A percentile compares a stretch with the other conserved stretches of the same genome.
These are phyloP conservation scores for Criorhina ranunculi DNA, from an alignment of 2,888 invertebrate species.

Conservation along the genomic window DNA sequence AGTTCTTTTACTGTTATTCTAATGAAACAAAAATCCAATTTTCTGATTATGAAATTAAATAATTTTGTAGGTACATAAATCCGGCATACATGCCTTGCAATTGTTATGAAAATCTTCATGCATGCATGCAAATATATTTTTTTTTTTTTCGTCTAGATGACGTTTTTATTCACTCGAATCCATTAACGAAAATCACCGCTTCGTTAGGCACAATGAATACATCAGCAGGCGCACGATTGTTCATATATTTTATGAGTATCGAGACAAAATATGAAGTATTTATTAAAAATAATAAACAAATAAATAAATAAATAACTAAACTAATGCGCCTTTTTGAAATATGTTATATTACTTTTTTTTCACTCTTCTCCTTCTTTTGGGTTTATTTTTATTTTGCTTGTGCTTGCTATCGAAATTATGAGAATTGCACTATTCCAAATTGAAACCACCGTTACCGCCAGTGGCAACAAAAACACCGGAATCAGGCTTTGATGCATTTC, in stretches of 20 bases:
- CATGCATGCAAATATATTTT: conserved; percentile 33
- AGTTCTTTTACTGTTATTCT: conserved; percentile 7
- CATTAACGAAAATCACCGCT: conserved; percentile 72
- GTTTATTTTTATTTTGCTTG: neutral
- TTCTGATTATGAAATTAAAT: conserved; percentile 45
- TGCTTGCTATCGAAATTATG: conserved; percentile 11
- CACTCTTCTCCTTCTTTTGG: neutral
- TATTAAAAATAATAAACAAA: conserved; percentile 38
- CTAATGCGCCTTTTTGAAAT: conserved; percentile 34
- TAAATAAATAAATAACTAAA: conserved; percentile 55
- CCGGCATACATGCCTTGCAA: neutral
- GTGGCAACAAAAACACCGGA: conserved; percentile 45
- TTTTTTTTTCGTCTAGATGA: conserved; percentile 59
- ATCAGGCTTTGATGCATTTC: conserved; percentile 65
- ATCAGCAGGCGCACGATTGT: conserved; percentile 46
- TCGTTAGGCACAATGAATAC: conserved; percentile 74
- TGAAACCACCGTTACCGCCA: conserved; percentile 33
- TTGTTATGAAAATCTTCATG: conserved; percentile 54
- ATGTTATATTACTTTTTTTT: conserved; percentile 33
- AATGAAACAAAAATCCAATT: conserved; percentile 27
- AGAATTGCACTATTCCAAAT: conserved; percentile 45
- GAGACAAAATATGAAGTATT: conserved; percentile 50
- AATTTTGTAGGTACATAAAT: conserved; percentile 41
- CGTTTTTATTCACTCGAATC: conserved; percentile 59
- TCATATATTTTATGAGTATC: conserved; percentile 48